Evolutionary conservation across 2,113 vertebrate species (phyloP).

Genomic region (Campylomormyrus numenius): DNA sequence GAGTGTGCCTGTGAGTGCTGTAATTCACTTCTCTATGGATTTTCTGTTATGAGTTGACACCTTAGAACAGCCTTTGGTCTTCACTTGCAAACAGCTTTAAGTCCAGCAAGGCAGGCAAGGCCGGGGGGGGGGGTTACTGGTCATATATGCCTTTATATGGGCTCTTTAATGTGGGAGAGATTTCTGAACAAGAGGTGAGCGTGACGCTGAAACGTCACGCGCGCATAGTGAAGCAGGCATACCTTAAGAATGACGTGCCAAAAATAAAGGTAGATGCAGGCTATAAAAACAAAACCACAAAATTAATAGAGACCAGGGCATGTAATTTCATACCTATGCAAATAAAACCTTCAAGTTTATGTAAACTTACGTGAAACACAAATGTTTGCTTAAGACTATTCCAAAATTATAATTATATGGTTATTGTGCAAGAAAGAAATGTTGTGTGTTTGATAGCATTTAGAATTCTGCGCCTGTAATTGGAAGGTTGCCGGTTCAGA

Average conservation of each 20-base stretch:
- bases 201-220: background rate
- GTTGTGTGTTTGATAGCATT: background rate
- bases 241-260: background rate
- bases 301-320: background rate
- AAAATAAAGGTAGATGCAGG: background rate
- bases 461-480: background rate
- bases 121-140: background rate
- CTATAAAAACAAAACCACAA: background rate
- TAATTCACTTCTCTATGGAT: constrained; percentile 64
- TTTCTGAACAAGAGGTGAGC: background rate
- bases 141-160: background rate
- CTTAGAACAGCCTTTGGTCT: constrained; percentile 39
- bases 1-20: constrained; percentile 49
- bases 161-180: background rate
- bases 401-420: background rate
- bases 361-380: background rate
- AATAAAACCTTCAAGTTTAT: background rate
- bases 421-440: background rate
- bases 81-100: constrained; percentile 42
- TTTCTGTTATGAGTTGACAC: constrained; percentile 51
- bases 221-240: background rate
- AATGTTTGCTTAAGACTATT: background rate
- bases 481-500: background rate
- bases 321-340: background rate
- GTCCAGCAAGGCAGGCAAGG: constrained; percentile 13